Conservation (phyloP, 2,113 vertebrate species). For the Rhizomys pruinosus region DNA sequence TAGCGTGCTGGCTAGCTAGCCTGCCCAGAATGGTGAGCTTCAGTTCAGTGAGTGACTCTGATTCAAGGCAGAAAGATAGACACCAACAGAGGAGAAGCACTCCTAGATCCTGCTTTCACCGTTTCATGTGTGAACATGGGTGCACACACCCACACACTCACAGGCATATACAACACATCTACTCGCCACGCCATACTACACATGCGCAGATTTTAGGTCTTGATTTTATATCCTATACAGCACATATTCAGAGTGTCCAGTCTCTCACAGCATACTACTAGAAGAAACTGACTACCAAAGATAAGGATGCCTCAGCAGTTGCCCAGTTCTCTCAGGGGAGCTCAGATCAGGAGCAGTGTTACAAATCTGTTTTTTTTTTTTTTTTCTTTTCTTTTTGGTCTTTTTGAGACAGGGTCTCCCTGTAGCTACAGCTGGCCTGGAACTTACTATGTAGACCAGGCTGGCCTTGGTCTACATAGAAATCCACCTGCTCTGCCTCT, state of each 20-base stretch:
- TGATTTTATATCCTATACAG: background rate
- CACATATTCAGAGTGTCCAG: background rate
- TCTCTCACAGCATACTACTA: background rate
- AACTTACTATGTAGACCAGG: no score
- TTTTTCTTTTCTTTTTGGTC: no score
- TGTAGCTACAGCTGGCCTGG: no score
- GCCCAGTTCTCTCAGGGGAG: background rate
- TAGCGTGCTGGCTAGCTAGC: background rate
- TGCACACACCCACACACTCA: background rate
- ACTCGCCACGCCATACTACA: no score
- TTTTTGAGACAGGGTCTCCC: no score
- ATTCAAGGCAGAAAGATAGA: background rate
- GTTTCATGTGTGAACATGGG: background rate
- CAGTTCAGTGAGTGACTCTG: background rate
- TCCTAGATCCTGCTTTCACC: no score
- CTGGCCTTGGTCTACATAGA: no score
- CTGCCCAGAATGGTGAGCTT: background rate
- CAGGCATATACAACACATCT: no score
- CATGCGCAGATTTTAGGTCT: background rate
- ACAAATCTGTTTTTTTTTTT: no score
- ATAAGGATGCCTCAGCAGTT: background rate
- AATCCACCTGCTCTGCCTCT: no score
- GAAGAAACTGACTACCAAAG: background rate
- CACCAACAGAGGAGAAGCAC: background rate
- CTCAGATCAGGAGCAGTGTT: background rate